Conservation (phyloP, 2,888 invertebrate species). For the Shargacucullia verbasci region DNA sequence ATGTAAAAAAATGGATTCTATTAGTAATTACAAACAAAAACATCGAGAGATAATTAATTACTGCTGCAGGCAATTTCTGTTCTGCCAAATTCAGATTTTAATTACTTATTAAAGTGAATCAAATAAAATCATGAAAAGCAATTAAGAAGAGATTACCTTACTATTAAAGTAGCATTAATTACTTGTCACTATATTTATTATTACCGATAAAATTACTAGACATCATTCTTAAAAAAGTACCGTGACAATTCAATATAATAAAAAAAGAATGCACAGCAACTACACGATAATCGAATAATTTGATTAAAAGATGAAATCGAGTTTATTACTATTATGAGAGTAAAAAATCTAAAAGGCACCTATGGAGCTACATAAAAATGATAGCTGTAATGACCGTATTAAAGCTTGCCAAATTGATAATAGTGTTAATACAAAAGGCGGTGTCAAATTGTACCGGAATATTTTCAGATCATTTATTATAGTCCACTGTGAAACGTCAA, state of each 20-base stretch:
- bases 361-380: conserved; percentile 32
- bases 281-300: conserved; percentile 32
- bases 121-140: too few species aligned
- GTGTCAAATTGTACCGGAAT: conserved; percentile 69
- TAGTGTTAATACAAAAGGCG: conserved; percentile 79
- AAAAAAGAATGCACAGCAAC: not conserved
- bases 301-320: conserved; percentile 28
- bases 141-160: too few species aligned
- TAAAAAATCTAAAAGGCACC: conserved; percentile 31
- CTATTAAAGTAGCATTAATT: too few species aligned
- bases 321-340: conserved; percentile 18
- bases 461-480: conserved; percentile 84
- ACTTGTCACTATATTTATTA: too few species aligned
- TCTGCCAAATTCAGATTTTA: too few species aligned
- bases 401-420: conserved; percentile 88
- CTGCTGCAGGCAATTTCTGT: too few species aligned
- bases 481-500: conserved; percentile 58
- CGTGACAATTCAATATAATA: conserved; percentile 2
- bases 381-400: conserved; percentile 64
- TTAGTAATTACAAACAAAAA: too few species aligned
- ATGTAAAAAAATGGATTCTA: too few species aligned
- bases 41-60: too few species aligned
- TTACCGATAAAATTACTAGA: not conserved
- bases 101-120: too few species aligned
- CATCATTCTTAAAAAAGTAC: conserved; percentile 1